Conservation (phyloP, 2,888 invertebrate genomes). For the Brenthis ino region DNA sequence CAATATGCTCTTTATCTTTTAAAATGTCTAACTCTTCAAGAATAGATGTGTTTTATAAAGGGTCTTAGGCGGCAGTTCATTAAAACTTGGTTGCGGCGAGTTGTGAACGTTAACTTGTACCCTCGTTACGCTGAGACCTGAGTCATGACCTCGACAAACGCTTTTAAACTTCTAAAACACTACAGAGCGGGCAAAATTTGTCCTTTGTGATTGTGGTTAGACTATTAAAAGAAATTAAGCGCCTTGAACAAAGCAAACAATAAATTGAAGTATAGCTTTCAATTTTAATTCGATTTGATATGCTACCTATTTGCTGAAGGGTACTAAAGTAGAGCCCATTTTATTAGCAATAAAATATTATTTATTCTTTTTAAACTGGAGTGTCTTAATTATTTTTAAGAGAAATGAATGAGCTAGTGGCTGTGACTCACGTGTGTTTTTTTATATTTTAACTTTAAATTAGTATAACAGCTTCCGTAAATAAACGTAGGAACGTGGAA, state of each 20-base stretch:
- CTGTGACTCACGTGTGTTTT: too few species aligned
- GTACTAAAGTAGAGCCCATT: too few species aligned
- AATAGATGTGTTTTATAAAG: conserved; percentile 19
- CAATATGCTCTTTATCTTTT: background rate
- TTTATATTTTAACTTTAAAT: too few species aligned
- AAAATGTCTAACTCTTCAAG: background rate
- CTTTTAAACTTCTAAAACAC: conserved; percentile 13
- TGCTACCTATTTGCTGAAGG: too few species aligned
- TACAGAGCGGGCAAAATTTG: background rate
- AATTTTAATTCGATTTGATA: too few species aligned
- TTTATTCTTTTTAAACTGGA: too few species aligned
- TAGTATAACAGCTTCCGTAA: too few species aligned
- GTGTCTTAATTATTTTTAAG: too few species aligned
- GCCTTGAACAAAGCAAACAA: background rate
- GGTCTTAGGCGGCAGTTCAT: conserved; percentile 35
- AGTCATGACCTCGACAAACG: conserved; percentile 15
- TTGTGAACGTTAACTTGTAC: conserved; percentile 15
- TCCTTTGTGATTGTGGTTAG: conserved; percentile 13
- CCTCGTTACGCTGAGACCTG: conserved; percentile 9
- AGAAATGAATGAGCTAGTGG: too few species aligned
- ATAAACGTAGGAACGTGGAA: too few species aligned
- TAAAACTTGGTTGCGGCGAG: conserved; percentile 35
- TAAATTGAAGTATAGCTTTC: background rate
- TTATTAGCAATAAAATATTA: too few species aligned
- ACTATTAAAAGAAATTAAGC: conserved; percentile 2